phyloP scores from a whole-genome alignment of 2,888 invertebrate genomes.

The Euplagia quadripunctaria region DNA sequence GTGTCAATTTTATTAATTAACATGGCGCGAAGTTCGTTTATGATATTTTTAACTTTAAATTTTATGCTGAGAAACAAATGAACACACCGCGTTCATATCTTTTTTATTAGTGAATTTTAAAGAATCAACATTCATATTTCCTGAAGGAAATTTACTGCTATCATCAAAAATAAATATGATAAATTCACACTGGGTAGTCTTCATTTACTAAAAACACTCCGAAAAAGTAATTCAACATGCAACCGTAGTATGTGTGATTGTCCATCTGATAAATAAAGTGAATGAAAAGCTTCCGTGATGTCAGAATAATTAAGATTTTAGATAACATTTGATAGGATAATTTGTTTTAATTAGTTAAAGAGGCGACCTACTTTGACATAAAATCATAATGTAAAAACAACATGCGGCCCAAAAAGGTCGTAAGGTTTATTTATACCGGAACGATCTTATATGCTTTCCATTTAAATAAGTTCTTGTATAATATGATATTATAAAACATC shows the following conservation, averaged over 20 bases:
- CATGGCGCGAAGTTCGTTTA: constrained; percentile 31
- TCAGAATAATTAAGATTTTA: constrained; percentile 47
- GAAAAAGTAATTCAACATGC: constrained; percentile 48
- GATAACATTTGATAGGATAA: constrained; percentile 45
- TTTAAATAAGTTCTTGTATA: not conserved
- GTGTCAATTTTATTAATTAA: constrained; percentile 59
- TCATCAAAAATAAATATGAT: constrained; percentile 31
- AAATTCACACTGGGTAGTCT: constrained; percentile 28
- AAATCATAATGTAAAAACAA: constrained; percentile 7
- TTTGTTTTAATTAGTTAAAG: constrained; percentile 44
- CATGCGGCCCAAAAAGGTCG: not conserved
- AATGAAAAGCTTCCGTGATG: constrained; percentile 51
- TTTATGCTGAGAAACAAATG: not conserved
- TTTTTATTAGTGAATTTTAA: not conserved
- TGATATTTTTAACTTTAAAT: not conserved
- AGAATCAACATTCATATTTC: constrained; percentile 20
- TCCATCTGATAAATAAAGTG: constrained; percentile 44
- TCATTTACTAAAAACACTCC: constrained; percentile 46
- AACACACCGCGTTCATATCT: constrained; percentile 5
- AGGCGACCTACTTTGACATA: constrained; percentile 9
- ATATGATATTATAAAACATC: not conserved
- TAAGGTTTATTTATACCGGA: constrained; percentile 8
- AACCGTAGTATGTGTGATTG: constrained; percentile 45
- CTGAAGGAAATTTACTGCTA: constrained; percentile 35
- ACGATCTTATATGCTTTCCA: not conserved